These are phyloP conservation scores for Dicrostonyx torquatus DNA, from an alignment of 2,797 vertebrate genomes.

Conservation along the genomic window DNA sequence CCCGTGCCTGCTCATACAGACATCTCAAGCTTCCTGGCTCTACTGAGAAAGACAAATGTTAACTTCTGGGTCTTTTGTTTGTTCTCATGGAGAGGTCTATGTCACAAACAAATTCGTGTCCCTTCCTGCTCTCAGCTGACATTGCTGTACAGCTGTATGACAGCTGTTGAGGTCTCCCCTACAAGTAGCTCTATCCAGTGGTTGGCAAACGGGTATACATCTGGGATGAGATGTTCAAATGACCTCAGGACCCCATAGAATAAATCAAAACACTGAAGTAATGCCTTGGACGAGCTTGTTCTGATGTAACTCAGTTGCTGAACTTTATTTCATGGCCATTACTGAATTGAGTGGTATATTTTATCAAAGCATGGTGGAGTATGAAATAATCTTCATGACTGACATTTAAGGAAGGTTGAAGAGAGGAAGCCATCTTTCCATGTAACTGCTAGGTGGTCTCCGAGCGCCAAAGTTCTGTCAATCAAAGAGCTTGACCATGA, in stretches of 20 bases:
- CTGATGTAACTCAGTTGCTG: slow-evolving; percentile 52
- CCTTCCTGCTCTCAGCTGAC: slow-evolving; percentile 46
- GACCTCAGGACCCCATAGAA: slow-evolving; percentile 65
- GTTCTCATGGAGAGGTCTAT: not conserved
- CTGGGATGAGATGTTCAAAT: slow-evolving; percentile 53
- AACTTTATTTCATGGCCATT: slow-evolving; percentile 56
- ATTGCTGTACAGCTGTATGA: slow-evolving; percentile 11
- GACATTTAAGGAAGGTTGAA: slow-evolving; percentile 22
- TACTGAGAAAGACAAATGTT: slow-evolving; percentile 4
- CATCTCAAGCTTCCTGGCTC: not conserved
- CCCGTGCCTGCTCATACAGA: not conserved
- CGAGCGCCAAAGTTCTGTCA: not conserved
- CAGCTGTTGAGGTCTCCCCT: slow-evolving; percentile 52
- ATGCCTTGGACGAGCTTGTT: slow-evolving; percentile 54
- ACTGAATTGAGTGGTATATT: slow-evolving; percentile 4
- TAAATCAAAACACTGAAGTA: slow-evolving; percentile 73
- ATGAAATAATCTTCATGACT: not conserved
- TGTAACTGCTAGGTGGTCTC: slow-evolving; percentile 6
- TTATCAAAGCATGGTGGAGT: slow-evolving; percentile 50
- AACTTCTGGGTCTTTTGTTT: slow-evolving; percentile 14
- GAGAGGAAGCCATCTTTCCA: not conserved
- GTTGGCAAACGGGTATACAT: slow-evolving; percentile 31
- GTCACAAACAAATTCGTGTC: slow-evolving; percentile 65
- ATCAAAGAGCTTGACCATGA: not conserved
- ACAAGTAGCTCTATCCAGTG: slow-evolving; percentile 52